phyloP scores from a whole-genome alignment of 2,888 invertebrate genomes.

The Odontocerum albicorne region DNA sequence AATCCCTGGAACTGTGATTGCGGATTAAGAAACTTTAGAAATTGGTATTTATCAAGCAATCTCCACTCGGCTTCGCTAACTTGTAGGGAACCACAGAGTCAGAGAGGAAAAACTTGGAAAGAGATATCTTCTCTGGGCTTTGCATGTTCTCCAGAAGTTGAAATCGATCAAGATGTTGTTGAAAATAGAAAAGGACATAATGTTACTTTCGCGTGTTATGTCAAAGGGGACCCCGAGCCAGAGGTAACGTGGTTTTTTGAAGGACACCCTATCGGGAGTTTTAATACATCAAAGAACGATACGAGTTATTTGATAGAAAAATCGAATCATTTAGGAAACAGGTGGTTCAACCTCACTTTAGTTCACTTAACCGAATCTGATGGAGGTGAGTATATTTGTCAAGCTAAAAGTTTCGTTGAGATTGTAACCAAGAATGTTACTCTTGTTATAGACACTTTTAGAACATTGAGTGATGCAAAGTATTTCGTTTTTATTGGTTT shows the following conservation, averaged over 20 bases:
- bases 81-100: conserved; percentile 70
- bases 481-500: conserved; percentile 61
- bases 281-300: conserved; percentile 54
- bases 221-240: conserved; percentile 82
- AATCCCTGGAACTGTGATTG: conserved; percentile 94
- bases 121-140: conserved; percentile 74
- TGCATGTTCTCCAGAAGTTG: conserved; percentile 79
- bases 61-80: conserved; percentile 74
- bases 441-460: conserved; percentile 41
- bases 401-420: conserved; percentile 69
- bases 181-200: conserved; percentile 82
- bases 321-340: conserved; percentile 33
- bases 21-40: conserved; percentile 77
- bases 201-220: conserved; percentile 78
- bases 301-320: conserved; percentile 44
- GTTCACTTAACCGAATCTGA: conserved; percentile 79
- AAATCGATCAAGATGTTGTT: conserved; percentile 60
- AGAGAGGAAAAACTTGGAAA: conserved; percentile 76
- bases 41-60: conserved; percentile 80
- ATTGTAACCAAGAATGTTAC: conserved; percentile 62
- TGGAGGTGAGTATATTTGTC: conserved; percentile 84
- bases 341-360: conserved; percentile 83
- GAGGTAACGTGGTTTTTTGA: conserved; percentile 82
- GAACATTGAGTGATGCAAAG: conserved; percentile 32
- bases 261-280: conserved; percentile 61